A percentile compares a stretch with the other conserved stretches of the same genome.
These are phyloP conservation scores for Timandra comae DNA, from an alignment of 2,888 invertebrate genomes.

Conservation along the genomic window DNA sequence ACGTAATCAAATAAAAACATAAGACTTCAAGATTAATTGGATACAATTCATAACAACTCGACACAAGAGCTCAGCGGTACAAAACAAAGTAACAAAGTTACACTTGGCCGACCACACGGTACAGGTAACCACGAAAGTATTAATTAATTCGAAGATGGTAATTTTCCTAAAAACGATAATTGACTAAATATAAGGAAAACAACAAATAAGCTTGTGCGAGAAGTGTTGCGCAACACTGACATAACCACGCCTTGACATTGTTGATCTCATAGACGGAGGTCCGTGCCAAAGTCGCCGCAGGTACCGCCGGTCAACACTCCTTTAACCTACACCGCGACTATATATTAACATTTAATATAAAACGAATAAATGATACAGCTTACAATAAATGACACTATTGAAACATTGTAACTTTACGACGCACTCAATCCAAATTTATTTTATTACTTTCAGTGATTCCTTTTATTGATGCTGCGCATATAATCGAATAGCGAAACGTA, in stretches of 20 bases:
- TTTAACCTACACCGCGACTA: slow-evolving; percentile 28
- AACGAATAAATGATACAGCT: slow-evolving; percentile 25
- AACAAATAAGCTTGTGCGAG: slow-evolving; percentile 2
- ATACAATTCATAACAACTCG: slow-evolving; percentile 20
- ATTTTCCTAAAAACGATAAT: too few relatives aligned
- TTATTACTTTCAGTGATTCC: slow-evolving; percentile 16
- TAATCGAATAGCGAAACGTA: slow-evolving; percentile 1
- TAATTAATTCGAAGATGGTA: too few relatives aligned
- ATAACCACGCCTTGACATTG: slow-evolving; percentile 64
- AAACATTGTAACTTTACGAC: slow-evolving; percentile 11
- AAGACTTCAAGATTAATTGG: slow-evolving; percentile 16
- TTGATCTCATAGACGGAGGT: slow-evolving; percentile 48
- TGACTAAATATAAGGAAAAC: slow-evolving; percentile 10
- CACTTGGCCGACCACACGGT: too few relatives aligned
- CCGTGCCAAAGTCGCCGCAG: slow-evolving; percentile 43
- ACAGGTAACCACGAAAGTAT: too few relatives aligned
- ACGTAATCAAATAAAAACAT: slow-evolving; percentile 9
- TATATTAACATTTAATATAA: slow-evolving; percentile 33
- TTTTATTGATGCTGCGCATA: background rate
- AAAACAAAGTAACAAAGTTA: slow-evolving; percentile 22
- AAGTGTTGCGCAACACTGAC: slow-evolving; percentile 43
- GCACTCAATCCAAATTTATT: slow-evolving; percentile 10
- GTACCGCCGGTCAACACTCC: slow-evolving; percentile 23
- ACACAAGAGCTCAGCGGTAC: slow-evolving; percentile 15
- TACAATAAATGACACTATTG: slow-evolving; percentile 2